phyloP scores from a whole-genome alignment of 2,797 vertebrate species.

The Sebastes oblongus region DNA sequence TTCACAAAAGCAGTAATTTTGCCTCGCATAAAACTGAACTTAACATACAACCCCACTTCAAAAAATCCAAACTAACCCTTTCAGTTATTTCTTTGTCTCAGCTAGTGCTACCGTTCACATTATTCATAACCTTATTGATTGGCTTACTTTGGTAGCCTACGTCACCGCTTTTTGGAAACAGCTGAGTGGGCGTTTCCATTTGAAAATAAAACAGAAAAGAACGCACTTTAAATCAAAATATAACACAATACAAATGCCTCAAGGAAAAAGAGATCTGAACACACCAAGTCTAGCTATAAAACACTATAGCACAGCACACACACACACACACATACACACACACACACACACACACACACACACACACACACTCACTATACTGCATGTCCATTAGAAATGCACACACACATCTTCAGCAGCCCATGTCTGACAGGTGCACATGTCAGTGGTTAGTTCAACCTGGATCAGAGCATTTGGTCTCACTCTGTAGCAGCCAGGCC shows the following conservation, averaged over 20 bases:
- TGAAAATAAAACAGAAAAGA: too few species aligned
- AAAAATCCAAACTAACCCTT: too few species aligned
- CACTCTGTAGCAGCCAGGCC: conserved; percentile 68
- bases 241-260: not conserved
- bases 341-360: conserved; percentile 51
- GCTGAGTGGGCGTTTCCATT: too few species aligned
- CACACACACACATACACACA: conserved; percentile 40
- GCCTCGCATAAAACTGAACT: rapidly evolving
- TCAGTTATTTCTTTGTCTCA: too few species aligned
- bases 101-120: too few species aligned
- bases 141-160: too few species aligned
- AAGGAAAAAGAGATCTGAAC: not conserved
- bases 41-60: too few species aligned
- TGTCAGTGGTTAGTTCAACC: conserved; percentile 77
- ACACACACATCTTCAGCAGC: conserved; percentile 64
- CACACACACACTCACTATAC: conserved; percentile 8
- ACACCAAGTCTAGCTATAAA: not conserved
- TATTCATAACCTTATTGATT: too few species aligned
- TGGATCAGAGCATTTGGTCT: conserved; percentile 78
- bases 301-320: not conserved
- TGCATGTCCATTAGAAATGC: conserved; percentile 29
- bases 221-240: not conserved
- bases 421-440: conserved; percentile 77
- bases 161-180: too few species aligned
- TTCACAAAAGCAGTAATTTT: too few species aligned